These are phyloP conservation scores for Martes martes DNA, from an alignment of 2,113 vertebrate genomes.

Conservation along the genomic window DNA sequence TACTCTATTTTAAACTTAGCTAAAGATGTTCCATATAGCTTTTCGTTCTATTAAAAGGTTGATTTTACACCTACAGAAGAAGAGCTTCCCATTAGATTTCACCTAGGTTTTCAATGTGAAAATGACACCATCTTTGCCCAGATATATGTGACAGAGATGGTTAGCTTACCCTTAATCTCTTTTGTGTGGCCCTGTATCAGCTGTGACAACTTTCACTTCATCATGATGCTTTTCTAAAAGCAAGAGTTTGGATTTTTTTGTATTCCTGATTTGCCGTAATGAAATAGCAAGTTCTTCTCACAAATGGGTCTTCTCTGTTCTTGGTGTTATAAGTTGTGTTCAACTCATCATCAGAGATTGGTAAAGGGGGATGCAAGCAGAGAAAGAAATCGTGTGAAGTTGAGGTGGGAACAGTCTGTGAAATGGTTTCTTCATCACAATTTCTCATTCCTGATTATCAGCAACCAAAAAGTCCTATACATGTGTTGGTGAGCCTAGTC, in stretches of 20 bases:
- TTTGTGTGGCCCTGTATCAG: not conserved
- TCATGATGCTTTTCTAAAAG: not conserved
- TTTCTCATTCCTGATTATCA: not conserved
- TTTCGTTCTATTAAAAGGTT: conserved; percentile 80
- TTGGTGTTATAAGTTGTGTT: not conserved
- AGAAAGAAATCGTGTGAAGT: not conserved
- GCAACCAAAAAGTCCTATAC: not conserved
- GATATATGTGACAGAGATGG: conserved; percentile 10
- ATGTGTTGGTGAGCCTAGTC: not conserved
- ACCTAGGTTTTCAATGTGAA: conserved; percentile 66
- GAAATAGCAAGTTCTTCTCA: accelerated
- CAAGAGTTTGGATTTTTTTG: not conserved
- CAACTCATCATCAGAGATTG: not conserved
- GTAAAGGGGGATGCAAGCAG: not conserved
- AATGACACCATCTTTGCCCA: conserved; percentile 54
- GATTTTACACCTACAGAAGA: conserved; percentile 78
- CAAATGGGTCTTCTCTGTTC: not conserved
- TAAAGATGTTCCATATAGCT: conserved; percentile 76
- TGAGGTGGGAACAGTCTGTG: not conserved
- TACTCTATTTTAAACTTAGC: conserved; percentile 81
- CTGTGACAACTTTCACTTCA: not conserved
- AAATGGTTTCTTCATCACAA: not conserved
- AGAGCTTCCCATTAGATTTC: conserved; percentile 71
- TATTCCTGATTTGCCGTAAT: not conserved
- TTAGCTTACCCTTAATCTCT: conserved; percentile 34